Percentiles rank a stretch among this genome's conserved stretches.
Evolutionary conservation across 2,888 invertebrate species (phyloP).

Genomic region (Periphyllus acericola): DNA sequence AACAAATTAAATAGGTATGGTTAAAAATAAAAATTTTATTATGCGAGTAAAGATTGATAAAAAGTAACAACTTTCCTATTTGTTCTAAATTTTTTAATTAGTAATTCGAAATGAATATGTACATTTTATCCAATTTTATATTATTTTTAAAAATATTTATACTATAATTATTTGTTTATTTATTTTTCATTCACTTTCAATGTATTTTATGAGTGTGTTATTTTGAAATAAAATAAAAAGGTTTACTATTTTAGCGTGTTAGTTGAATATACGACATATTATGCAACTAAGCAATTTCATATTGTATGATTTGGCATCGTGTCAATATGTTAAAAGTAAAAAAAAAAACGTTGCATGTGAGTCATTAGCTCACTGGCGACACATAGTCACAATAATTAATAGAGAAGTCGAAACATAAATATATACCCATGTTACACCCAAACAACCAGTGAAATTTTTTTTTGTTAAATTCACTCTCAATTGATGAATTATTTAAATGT

Average conservation of each 20-base stretch:
- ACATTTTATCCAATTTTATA: too few species aligned
- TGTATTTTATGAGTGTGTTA: neutral
- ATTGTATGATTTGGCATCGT: conserved; percentile 10
- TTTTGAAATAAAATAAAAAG: neutral
- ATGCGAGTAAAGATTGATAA: too few species aligned
- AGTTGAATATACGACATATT: neutral
- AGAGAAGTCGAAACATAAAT: neutral
- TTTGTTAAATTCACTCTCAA: too few species aligned
- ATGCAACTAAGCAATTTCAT: neutral
- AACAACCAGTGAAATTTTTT: neutral
- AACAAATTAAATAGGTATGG: too few species aligned
- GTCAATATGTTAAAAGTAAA: conserved; percentile 20
- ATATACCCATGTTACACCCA: neutral
- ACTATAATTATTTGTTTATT: too few species aligned
- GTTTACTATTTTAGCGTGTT: neutral
- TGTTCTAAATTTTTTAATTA: too few species aligned
- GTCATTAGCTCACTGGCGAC: neutral
- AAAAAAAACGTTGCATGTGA: neutral
- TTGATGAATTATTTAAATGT: neutral
- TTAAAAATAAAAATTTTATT: too few species aligned
- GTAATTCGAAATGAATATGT: too few species aligned
- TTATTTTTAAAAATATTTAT: too few species aligned
- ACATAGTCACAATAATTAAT: conserved; percentile 19
- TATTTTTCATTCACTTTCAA: neutral
- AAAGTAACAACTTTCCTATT: too few species aligned